A percentile compares a stretch with the other conserved stretches of the same genome.
Evolutionary conservation across 2,113 vertebrate genomes (phyloP).

Genomic region (Podocnemis expansa): DNA sequence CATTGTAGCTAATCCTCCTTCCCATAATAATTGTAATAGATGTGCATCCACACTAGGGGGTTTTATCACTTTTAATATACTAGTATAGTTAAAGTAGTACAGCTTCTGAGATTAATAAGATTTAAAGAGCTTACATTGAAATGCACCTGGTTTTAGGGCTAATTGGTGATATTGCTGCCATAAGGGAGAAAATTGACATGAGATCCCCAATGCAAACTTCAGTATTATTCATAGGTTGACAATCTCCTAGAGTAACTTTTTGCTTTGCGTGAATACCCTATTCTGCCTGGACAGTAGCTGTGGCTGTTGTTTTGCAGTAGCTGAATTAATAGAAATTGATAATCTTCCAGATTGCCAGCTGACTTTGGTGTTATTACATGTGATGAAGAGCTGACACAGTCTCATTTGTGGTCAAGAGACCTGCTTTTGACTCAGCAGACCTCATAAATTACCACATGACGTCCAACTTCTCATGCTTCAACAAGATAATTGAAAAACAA

Average conservation of each 20-base stretch:
- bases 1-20: background rate
- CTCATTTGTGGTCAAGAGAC: background rate
- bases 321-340: background rate
- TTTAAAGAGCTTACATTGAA: background rate
- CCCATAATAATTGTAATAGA: background rate
- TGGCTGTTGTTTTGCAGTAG: accelerated
- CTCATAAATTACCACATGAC: background rate
- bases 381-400: background rate
- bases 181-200: background rate
- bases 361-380: background rate
- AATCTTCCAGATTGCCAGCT: constrained; percentile 16
- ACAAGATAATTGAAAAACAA: background rate
- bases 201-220: background rate
- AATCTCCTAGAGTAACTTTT: constrained; percentile 13
- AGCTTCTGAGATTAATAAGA: background rate
- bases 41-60: background rate
- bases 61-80: background rate
- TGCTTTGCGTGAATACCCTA: background rate
- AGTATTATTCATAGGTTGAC: constrained; percentile 34
- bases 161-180: background rate
- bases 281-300: background rate
- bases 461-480: accelerated
- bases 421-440: background rate
- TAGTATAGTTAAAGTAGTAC: background rate
- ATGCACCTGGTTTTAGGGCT: background rate